These are phyloP conservation scores for Drosophila longiperda DNA, from an alignment of 2,888 invertebrate genomes.

Conservation along the genomic window DNA sequence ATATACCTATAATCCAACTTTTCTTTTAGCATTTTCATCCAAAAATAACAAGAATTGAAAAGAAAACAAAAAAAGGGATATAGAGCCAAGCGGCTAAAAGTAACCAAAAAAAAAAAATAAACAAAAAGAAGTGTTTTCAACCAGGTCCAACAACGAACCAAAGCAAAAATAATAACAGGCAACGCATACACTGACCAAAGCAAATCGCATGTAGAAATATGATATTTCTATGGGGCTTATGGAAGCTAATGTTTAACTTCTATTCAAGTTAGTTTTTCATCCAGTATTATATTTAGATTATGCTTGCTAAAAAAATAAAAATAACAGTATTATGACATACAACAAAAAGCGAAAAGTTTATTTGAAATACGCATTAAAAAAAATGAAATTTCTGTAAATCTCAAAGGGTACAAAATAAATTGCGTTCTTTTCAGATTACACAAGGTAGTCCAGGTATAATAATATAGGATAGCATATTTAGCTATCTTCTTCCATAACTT, in stretches of 20 bases:
- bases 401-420: neutral
- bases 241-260: neutral
- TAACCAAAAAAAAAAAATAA: constrained; percentile 18
- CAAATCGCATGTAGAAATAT: constrained; percentile 40
- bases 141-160: constrained; percentile 18
- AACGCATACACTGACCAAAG: constrained; percentile 29
- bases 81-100: constrained; percentile 3
- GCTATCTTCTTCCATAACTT: too few species aligned
- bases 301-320: neutral
- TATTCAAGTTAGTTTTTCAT: neutral
- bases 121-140: constrained; percentile 10
- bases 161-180: constrained; percentile 9
- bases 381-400: neutral
- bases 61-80: constrained; percentile 3
- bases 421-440: neutral
- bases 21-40: constrained; percentile 63
- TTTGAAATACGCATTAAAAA: neutral
- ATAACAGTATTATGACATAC: neutral
- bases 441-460: neutral
- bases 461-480: neutral
- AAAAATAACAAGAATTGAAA: constrained; percentile 36
- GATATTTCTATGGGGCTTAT: constrained; percentile 10
- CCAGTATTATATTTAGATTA: neutral
- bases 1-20: constrained; percentile 64
- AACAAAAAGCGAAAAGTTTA: neutral